A percentile compares a stretch with the other conserved stretches of the same genome.
phyloP scores from a whole-genome alignment of 2,113 vertebrate species.

The Chloebia gouldiae region DNA sequence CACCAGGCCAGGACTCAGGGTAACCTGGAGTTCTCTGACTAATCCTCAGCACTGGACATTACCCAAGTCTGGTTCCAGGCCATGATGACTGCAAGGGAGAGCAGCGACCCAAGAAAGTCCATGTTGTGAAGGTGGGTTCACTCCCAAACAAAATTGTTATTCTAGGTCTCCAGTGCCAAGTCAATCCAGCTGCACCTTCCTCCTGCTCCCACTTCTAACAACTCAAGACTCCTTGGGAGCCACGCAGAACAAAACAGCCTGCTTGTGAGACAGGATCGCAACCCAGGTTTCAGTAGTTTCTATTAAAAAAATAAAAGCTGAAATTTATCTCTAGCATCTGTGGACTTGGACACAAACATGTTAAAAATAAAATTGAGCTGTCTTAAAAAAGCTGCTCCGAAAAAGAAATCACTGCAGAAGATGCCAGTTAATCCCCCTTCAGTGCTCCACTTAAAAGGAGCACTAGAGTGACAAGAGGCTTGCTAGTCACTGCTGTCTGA shows the following conservation, averaged over 20 bases:
- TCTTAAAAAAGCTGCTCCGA: neutral
- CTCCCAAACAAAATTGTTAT: neutral
- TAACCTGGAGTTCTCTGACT: neutral
- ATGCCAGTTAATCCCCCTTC: neutral
- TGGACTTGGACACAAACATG: neutral
- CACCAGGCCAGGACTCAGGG: neutral
- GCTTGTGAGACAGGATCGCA: neutral
- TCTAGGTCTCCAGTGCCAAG: neutral
- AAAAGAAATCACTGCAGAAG: neutral
- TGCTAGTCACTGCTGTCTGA: neutral
- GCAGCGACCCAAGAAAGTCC: neutral
- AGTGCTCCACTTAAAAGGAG: neutral
- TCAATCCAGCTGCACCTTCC: neutral
- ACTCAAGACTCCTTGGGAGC: fast-evolving
- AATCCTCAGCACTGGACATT: no score
- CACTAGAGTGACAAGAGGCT: neutral
- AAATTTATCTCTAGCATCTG: neutral
- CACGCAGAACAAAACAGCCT: fast-evolving
- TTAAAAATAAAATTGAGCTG: neutral
- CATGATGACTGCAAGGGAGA: neutral
- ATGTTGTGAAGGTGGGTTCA: neutral
- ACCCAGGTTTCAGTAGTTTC: neutral
- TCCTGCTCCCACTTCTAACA: neutral
- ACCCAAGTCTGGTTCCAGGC: neutral
- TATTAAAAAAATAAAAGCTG: neutral